A percentile compares a stretch with the other conserved stretches of the same genome.
Evolutionary conservation across 2,888 invertebrate genomes (phyloP).

Genomic region (Hirtodrosophila histrioides): DNA sequence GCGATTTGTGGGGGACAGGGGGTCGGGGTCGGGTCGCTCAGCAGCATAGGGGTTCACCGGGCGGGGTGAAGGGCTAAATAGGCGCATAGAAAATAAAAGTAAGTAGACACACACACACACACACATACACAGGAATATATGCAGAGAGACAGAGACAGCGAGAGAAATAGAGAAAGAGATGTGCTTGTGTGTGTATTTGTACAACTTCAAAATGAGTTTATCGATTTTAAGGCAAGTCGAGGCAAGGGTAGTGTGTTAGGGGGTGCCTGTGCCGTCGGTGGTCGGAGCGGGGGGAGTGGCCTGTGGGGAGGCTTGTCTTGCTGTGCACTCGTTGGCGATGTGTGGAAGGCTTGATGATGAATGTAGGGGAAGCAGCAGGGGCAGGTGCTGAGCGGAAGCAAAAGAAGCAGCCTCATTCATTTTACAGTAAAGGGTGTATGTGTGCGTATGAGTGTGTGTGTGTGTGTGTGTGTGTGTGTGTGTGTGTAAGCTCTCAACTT

Average conservation of each 20-base stretch:
- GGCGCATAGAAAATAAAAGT: conserved; percentile 74
- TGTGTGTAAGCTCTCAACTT: conserved; percentile 17
- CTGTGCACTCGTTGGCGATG: conserved; percentile 24
- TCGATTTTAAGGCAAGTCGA: conserved; percentile 73
- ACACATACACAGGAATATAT: no score
- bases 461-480: conserved; percentile 9
- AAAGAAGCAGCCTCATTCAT: conserved; percentile 35
- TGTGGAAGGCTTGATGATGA: conserved; percentile 44
- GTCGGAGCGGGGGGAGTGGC: neutral
- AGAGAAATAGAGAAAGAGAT: neutral
- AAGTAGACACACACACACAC: conserved; percentile 41
- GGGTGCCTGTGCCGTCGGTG: conserved; percentile 9
- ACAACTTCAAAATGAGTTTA: conserved; percentile 81
- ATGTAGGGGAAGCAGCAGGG: conserved; percentile 16
- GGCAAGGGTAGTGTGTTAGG: conserved; percentile 50
- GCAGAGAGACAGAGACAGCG: no score
- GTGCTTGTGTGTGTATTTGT: conserved; percentile 32
- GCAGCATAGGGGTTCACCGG: neutral
- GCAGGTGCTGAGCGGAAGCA: conserved; percentile 18
- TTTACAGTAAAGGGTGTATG: neutral
- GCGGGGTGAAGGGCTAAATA: conserved; percentile 29
- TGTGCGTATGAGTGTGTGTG: conserved; percentile 2
- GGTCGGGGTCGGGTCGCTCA: no score
- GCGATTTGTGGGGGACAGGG: conserved; percentile 30
- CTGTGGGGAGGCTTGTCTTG: conserved; percentile 30